Evolutionary conservation across 1,140 invertebrate genomes (phyloP), one percentile per base, ranked within the genome.

Genomic region (Ceratina japonica): DNA sequence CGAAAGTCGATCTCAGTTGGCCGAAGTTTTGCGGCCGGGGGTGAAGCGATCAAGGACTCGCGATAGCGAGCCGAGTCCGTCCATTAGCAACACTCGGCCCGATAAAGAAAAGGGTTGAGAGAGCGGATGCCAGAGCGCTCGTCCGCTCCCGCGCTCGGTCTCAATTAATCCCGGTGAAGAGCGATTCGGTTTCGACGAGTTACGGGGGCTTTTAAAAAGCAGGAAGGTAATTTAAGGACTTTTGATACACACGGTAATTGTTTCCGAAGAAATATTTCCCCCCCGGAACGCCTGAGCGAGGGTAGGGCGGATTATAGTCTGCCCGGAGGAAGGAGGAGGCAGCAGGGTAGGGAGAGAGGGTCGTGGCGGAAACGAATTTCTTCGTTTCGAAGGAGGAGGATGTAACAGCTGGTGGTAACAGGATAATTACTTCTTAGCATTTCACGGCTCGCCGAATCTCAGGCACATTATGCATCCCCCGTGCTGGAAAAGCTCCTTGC

Each of bases 341-440:
- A 20, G 24, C n/a, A n/a, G n/a, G n/a, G n/a, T 27, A 49, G 18
- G 37, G 49, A 22, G 44, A 18, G 59, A 27, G 24, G 75, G 51
- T 80, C 61, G 54, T 8, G 37, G 31, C 37, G 66, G 79, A 77
- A 81, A 77, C 74, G 56, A 81, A 81, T 81, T 78, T 81, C 75
- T 77, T 81, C 79, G 61, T 59, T 49, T 68, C 54, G 78, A 80
- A 81, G 62, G 58, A 75, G 68, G 61, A 69, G 62, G 70, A 77
- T 80, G 81, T 76, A 80, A 81, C 72, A 83, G 71, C 77, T 83
- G 72, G 56, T 73, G 79, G 79, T 77, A 77, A 83, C 79, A 76
- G 79, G 79, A 77, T 83, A 83, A 83, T 83, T 81, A 83, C 82
- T 83, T 81, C 82, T 83, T 83, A 83, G 79, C 79, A 83, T 83